A percentile compares a stretch with the other conserved stretches of the same genome.
Conservation (phyloP, 2,797 vertebrate species). For the Microtus californicus region DNA sequence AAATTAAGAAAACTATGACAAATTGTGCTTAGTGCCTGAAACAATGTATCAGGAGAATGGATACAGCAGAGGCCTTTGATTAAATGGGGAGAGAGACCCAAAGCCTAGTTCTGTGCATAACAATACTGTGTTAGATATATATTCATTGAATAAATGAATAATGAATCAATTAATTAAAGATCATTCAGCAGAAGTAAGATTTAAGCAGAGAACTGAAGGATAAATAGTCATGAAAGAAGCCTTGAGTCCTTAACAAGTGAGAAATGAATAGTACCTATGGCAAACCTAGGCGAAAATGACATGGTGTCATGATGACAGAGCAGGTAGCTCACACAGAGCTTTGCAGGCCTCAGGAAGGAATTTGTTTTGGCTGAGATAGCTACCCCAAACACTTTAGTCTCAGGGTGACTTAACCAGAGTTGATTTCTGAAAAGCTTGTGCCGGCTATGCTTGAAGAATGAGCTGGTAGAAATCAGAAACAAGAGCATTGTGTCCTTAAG, state of each 20-base stretch:
- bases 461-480: background rate
- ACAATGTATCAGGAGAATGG: background rate
- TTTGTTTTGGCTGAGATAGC: background rate
- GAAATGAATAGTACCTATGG: background rate
- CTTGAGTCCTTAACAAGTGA: background rate
- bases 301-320: background rate
- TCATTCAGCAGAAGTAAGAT: background rate
- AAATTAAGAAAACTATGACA: constrained; percentile 41
- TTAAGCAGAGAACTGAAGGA: constrained; percentile 26
- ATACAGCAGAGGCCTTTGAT: background rate
- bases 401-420: background rate
- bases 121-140: background rate
- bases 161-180: constrained; percentile 28
- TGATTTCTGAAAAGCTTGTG: background rate
- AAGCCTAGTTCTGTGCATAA: background rate
- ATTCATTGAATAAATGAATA: background rate
- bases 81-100: background rate
- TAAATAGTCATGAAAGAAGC: background rate
- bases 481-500: background rate
- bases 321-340: fast-evolving
- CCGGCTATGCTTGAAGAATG: background rate
- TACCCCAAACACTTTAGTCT: background rate
- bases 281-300: background rate
- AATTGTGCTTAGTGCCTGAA: background rate
- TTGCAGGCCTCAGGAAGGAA: fast-evolving